Evolutionary conservation across 53 echinoderm and acorn worm species (phyloP), one percentile per base, ranked within the genome.

Genomic region (Apostichopus leukothele): DNA sequence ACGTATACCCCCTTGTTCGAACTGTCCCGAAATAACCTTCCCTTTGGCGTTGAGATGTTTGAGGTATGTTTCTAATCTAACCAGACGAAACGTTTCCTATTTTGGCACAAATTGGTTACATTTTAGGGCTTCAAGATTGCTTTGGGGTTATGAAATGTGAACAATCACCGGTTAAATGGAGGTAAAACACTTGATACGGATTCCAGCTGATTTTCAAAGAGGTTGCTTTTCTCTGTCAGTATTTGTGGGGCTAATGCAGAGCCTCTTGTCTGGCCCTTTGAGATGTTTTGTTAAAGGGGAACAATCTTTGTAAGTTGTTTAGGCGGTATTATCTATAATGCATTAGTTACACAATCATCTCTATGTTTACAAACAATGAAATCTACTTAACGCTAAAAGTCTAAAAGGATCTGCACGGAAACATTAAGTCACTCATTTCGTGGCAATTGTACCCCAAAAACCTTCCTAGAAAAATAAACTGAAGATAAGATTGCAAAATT

Each of bases 1-100:
- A 61, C 14, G 63, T 61, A 61, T 12, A 61, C 14, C 63, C 14
- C 63, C 68, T 68, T 68, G 68, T 68, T 68, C 68, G 5, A 80
- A 18, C 59, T 80, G 19, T 80, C 54, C 59, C 80, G 21, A 10
- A 80, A 59, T 80, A 59, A 80, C 80, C 80, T 80, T 57, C 80
- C 80, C 80, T 80, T 53, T 80, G 80, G 80, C 80, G 80, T 80
- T 80, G 80, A 53, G 55, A 68, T 12, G 10, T 19, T 68, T 18
- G 68, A 55, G 68, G 68, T 6, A 68, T 68, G 16, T 16, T 80
- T 80, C 23, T 55, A 80, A 80, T 59, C 59, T 53, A 80, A 59
- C 54, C 80, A 80, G 80, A 39, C 80, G 80, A 19, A 59, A 80
- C 80, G 55, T 53, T 18, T 59, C 80, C 80, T 59, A 80, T 80